Base-by-base conservation (phyloP, 2,113 vertebrate species). In the Salvelinus sp. region DNA sequence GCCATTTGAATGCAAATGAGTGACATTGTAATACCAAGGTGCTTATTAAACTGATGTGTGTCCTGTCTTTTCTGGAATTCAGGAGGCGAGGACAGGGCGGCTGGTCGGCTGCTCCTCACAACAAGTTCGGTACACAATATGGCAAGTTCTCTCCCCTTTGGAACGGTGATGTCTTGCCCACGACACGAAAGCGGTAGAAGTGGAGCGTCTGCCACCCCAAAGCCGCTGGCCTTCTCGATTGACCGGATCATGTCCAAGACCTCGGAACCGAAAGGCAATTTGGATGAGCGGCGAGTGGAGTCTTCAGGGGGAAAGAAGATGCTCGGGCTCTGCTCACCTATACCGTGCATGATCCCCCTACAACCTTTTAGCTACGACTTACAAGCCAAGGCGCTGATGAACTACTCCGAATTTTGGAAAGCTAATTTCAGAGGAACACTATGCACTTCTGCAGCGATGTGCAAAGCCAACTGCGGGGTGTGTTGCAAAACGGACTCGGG, bases 211-310 rank as follows among this genome's bases (percentile, higher is more conserved):
- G 93, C 93, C 85, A 94, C 95, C 48, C 92, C 97, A 74, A 99
- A 99, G 90, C 93, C 93, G 16, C 93, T 99, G 92, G 97, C 98
- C 91, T 99, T 99, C 91, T 99, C 98, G 89, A 99, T 99, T 79
- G 98, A 99, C 91, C 90, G 98, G 88, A 99, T 99, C 93, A 99
- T 99, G 98, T 97, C 98, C 82, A 98, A 97, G 90, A 94, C 93
- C 75, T 95, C 96, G 82, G 96, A 97, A 76, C 94, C 96, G 80
- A 94, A 92, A 54, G 88, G 91, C 68, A 79, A 89, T 83, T 87
- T 92, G 74, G 95, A 96, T 66, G 90, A 91, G 74, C 91, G 89
- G 65, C 91, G 89, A 78, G 83, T 89, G 72, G 89, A 93, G 68
- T 71, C 84, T 75, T 91, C 91, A 6, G 91, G 94, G 28, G 91